phyloP scores from a whole-genome alignment of 2,888 invertebrate species.

The Serrognathus titanus region DNA sequence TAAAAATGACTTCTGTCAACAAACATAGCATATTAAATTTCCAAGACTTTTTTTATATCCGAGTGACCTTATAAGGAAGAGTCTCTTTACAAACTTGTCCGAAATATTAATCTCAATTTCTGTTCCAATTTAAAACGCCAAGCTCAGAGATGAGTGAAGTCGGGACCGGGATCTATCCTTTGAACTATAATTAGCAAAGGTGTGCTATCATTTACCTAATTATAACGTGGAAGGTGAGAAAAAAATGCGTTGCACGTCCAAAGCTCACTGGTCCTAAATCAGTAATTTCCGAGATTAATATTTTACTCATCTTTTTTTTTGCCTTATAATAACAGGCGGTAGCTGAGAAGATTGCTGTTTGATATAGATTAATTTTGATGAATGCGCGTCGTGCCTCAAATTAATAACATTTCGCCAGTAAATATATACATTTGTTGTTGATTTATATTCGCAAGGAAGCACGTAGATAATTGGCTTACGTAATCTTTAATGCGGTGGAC shows the following conservation, averaged over 20 bases:
- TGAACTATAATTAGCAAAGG: slow-evolving; percentile 36
- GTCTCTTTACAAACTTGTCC: neutral
- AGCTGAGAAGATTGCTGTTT: slow-evolving; percentile 18
- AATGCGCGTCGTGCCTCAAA: neutral
- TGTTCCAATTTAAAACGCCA: neutral
- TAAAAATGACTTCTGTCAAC: too few relatives aligned
- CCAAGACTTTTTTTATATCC: too few relatives aligned
- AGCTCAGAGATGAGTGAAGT: neutral
- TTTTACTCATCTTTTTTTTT: slow-evolving; percentile 4
- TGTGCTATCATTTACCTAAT: slow-evolving; percentile 36
- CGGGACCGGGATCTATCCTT: slow-evolving; percentile 18
- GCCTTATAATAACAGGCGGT: slow-evolving; percentile 12
- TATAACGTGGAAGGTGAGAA: slow-evolving; percentile 22
- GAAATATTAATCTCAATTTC: neutral
- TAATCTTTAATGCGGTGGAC: too few relatives aligned
- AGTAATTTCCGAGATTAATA: slow-evolving; percentile 20
- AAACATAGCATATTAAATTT: too few relatives aligned
- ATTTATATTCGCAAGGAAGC: too few relatives aligned
- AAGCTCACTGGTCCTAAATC: slow-evolving; percentile 6
- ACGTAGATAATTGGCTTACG: too few relatives aligned
- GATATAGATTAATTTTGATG: slow-evolving; percentile 27
- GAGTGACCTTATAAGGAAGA: too few relatives aligned
- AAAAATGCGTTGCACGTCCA: slow-evolving; percentile 17
- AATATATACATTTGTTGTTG: too few relatives aligned
- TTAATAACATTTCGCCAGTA: too few relatives aligned